Evolutionary conservation across 2,797 vertebrate genomes (phyloP).

Genomic region (Epinephelus malabaricus): DNA sequence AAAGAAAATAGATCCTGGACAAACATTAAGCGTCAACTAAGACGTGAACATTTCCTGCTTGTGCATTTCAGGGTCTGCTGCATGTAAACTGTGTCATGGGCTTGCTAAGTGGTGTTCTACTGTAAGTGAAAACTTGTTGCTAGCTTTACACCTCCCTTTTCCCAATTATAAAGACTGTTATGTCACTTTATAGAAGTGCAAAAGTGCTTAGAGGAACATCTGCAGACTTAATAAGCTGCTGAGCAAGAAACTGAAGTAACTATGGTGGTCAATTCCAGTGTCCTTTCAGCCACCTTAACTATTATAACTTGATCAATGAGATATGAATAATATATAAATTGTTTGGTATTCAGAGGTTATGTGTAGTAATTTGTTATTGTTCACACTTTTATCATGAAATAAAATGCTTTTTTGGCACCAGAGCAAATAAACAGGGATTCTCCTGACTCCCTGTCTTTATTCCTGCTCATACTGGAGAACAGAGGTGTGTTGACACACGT

Average conservation of each 20-base stretch:
- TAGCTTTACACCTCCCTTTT: conserved; percentile 25
- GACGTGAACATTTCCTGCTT: conserved; percentile 6
- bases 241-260: not conserved
- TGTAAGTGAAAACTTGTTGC: conserved; percentile 14
- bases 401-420: not conserved
- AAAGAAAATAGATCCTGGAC: conserved; percentile 13
- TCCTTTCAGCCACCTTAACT: not conserved
- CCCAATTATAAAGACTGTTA: conserved; percentile 6
- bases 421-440: not conserved
- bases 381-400: not conserved
- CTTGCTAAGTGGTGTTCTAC: conserved; percentile 26
- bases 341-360: not conserved
- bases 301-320: not conserved
- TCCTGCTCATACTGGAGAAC: not conserved
- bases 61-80: conserved; percentile 11
- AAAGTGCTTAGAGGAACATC: conserved; percentile 20
- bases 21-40: conserved; percentile 9
- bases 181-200: conserved; percentile 22
- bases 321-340: not conserved
- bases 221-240: not conserved
- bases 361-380: not conserved
- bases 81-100: conserved; percentile 4
- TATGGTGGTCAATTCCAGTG: not conserved
- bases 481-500: conserved; percentile 45
- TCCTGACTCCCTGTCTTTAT: not conserved